Evolutionary conservation across 2,113 vertebrate genomes (phyloP), one percentile per base, ranked within the genome.

Genomic region (Arizona elegans): DNA sequence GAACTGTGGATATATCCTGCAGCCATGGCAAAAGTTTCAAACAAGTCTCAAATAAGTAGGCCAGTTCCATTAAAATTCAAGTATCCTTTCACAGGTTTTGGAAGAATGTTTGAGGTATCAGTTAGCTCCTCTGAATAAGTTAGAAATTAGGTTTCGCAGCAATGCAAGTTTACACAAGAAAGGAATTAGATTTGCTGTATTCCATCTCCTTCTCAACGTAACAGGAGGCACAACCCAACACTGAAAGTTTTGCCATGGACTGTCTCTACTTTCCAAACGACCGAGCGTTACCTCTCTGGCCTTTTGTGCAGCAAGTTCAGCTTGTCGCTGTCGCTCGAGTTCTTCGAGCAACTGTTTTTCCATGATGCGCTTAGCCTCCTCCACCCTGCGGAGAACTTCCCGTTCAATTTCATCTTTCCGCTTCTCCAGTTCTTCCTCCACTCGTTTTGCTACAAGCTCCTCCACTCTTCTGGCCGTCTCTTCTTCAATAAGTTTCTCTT

Each of bases 251-350:
- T 98, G 97, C 98, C 98, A 98, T 98, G 98, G 98, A 98, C 98
- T 98, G 98, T 98, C 98, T 98, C 98, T 99, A 98, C 97, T 97
- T 99, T 99, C 98, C 99, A 98, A 99, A 99, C 99, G 99, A 99
- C 98, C 98, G 98, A 99, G 99, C 98, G 99, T 99, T 99, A 99
- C 99, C 99, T 99, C 99, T 99, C 99, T 99, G 97, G 99, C 98
- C 98, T 99, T 99, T 97, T 99, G 99, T 91, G 99, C 98, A 81
- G 99, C 98, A 97, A 99, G 98, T 98, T 99, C 99, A 87, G 99
- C 99, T 97, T 99, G 99, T 97, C 99, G 98, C 98, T 99, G 99
- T 97, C 98, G 98, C 98, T 99, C 99, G 98, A 99, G 98, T 98
- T 99, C 99, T 98, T 99, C 99, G 97, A 99, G 98, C 98, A 99